phyloP scores from a whole-genome alignment of 64 coral and sea anemone species.

The Pachyseris speciosa region DNA sequence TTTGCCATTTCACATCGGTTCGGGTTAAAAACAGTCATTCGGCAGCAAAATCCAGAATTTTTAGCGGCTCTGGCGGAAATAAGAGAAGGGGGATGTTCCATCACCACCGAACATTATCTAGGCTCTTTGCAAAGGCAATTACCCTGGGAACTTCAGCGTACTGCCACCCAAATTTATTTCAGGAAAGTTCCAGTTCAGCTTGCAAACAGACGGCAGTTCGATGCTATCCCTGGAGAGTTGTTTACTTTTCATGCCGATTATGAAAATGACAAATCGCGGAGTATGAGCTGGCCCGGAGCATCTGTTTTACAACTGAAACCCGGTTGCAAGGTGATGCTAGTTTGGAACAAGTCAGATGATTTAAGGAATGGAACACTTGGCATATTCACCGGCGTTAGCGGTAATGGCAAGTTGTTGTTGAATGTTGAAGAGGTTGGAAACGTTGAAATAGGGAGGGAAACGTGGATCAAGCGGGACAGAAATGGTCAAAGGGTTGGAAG shows the following conservation, averaged over 20 bases:
- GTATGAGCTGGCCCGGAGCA: slow-evolving; percentile 7
- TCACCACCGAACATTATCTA: no score
- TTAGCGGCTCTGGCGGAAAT: slow-evolving; percentile 2
- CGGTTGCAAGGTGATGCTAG: slow-evolving; percentile 42
- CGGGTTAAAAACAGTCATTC: slow-evolving; percentile 33
- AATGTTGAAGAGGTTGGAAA: neutral
- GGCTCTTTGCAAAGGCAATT: no score
- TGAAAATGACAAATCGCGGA: neutral
- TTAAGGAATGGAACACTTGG: slow-evolving; percentile 12
- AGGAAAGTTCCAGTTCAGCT: slow-evolving; percentile 11
- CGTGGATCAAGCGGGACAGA: neutral
- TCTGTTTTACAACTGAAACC: neutral
- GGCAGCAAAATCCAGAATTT: slow-evolving; percentile 48
- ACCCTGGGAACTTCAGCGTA: slow-evolving; percentile 9
- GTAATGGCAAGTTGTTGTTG: neutral
- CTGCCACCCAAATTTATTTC: slow-evolving; percentile 29
- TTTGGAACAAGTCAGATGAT: slow-evolving; percentile 14
- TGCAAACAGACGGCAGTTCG: neutral
- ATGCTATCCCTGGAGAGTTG: neutral
- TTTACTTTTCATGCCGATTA: neutral
- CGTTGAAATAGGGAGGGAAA: neutral
- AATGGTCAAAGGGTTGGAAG: neutral
- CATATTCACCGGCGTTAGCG: neutral
- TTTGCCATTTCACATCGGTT: slow-evolving; percentile 22
- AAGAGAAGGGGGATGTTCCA: no score